Evolutionary conservation across 2,797 vertebrate genomes (phyloP), one percentile per base, ranked within the genome.

Genomic region (Intellagama lesueurii): DNA sequence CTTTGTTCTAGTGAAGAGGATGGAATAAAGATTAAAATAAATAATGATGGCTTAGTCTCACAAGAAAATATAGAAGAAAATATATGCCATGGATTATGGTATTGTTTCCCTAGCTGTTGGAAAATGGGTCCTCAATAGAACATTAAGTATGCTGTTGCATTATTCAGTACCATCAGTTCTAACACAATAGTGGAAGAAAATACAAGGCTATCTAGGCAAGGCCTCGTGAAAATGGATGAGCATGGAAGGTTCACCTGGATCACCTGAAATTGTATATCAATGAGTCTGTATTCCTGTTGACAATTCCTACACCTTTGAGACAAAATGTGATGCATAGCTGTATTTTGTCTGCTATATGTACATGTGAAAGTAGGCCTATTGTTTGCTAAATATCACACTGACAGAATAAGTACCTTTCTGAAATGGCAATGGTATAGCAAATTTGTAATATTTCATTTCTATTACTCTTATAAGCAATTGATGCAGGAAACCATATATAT

Each of bases 1-100:
- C 56, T 77, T 86, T 75, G 56, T 77, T 86, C 28, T 60, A 52
- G 7, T 86, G 83, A 76, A 85, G 72, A 60, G 3, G 32, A 49
- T 12, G 9, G 47, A 73, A 56, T 73, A 73, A 14, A n/a, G 52
- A 64, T 66, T 40, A 40, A 40, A 40, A 40, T 40, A 40, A 40
- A 40, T 83, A 17, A 49, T 66, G 73, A 52, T 44, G 4, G 60
- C 52, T 44, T 26, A 85, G n/a, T n/a, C 64, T 85, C 22, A 47
- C 60, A 47, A 66, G 84, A 86, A 86, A 77, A 66, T n/a, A 24
- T n/a, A 12, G 28, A 47, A 47, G 69, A 78, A 78, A 68, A 77
- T 47, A 60, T 22, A n/a, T 66, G 56, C 69, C n/a, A 6, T 35
- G 32, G 73, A 28, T 68, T 12, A 72, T 24, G 12, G 11, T 30